phyloP scores from a whole-genome alignment of 2,113 vertebrate species.

The Scytalopus superciliaris region DNA sequence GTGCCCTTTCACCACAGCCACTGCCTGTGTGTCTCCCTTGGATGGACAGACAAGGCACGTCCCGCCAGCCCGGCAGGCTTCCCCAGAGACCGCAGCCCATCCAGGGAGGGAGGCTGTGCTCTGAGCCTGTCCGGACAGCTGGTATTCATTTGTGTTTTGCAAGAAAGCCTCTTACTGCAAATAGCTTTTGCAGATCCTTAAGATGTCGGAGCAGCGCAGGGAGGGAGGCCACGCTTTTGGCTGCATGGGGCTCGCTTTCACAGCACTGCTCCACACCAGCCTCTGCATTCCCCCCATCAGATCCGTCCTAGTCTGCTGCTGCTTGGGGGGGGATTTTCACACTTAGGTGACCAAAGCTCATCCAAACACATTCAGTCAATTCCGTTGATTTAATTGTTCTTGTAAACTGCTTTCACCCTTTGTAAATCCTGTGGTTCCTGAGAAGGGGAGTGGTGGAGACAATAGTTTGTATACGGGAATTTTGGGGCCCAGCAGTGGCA shows the following conservation, averaged over 20 bases:
- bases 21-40: not conserved
- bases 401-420: not conserved
- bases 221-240: not conserved
- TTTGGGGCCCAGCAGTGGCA: not conserved
- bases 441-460: not conserved
- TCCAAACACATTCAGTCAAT: not conserved
- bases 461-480: rapidly evolving
- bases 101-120: constrained; percentile 13
- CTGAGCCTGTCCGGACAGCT: constrained; percentile 65
- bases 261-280: not conserved
- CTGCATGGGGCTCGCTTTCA: not conserved
- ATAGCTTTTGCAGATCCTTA: constrained; percentile 72
- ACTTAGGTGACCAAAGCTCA: not conserved
- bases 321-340: not conserved
- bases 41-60: not conserved
- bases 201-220: not conserved
- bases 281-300: rapidly evolving
- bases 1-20: not conserved
- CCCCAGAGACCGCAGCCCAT: constrained; percentile 14
- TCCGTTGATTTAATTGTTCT: not conserved
- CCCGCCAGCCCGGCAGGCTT: not conserved
- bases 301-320: not conserved
- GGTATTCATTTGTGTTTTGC: constrained; percentile 78
- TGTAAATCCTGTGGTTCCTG: not conserved
- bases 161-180: constrained; percentile 71